Evolutionary conservation across 2,888 invertebrate genomes (phyloP).

Genomic region (Epiblema foenella): DNA sequence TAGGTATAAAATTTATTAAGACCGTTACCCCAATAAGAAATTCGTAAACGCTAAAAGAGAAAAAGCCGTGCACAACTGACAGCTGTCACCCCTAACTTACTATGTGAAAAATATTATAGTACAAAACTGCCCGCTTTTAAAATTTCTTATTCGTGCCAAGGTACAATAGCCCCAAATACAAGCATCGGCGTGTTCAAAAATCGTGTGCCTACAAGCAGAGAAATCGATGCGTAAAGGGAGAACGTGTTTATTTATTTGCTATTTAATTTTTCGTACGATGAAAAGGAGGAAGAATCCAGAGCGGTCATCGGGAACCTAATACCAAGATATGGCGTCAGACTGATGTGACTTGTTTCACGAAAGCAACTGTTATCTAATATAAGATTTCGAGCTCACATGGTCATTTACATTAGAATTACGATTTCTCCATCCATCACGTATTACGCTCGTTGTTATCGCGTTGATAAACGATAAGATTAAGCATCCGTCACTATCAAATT

Average conservation of each 20-base stretch:
- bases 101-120: no score
- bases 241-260: neutral
- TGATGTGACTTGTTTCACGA: no score
- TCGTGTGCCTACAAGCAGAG: conserved; percentile 23
- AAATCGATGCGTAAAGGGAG: conserved; percentile 17
- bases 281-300: neutral
- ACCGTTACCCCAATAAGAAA: conserved; percentile 8
- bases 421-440: no score
- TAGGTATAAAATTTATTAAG: conserved; percentile 18
- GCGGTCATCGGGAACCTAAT: neutral
- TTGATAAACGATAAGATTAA: no score
- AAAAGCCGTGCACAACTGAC: no score
- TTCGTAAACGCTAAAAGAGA: neutral
- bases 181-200: conserved; percentile 18
- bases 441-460: no score
- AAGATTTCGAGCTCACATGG: no score
- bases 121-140: neutral
- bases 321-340: no score
- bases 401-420: no score
- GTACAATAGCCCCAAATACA: conserved; percentile 12
- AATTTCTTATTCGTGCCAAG: conserved; percentile 19
- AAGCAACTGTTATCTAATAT: no score
- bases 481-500: no score
- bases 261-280: neutral
- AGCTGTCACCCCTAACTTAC: no score